Conservation (phyloP, 2,797 vertebrate genomes). For the Brotula barbata region DNA sequence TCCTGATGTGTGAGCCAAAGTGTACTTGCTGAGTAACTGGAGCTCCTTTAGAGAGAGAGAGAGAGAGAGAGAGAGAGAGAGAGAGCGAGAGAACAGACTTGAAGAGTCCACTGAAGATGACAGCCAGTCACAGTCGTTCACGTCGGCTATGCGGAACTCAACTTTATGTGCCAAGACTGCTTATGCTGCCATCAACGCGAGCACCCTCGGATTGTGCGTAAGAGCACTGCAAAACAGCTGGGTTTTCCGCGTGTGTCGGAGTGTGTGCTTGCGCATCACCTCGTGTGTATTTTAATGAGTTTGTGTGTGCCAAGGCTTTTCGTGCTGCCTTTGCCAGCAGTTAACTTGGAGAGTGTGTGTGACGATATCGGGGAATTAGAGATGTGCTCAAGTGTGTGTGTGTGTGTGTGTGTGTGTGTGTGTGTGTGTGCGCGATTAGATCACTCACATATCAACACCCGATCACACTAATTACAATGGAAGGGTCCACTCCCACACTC, state of each 20-base stretch:
- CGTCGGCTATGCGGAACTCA: constrained; percentile 58
- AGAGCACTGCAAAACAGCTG: constrained; percentile 44
- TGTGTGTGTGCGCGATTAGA: constrained; percentile 36
- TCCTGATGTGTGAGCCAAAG: constrained; percentile 65
- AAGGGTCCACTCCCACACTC: constrained; percentile 47
- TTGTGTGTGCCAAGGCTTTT: constrained; percentile 35
- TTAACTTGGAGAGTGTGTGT: constrained; percentile 27
- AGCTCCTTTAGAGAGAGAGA: constrained; percentile 52
- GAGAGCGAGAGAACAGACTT: constrained; percentile 51
- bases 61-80: constrained; percentile 54
- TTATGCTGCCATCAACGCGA: constrained; percentile 13
- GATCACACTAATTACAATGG: constrained; percentile 63
- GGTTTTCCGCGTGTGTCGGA: constrained; percentile 16
- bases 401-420: constrained; percentile 15
- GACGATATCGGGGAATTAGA: constrained; percentile 36
- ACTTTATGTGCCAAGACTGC: constrained; percentile 57
- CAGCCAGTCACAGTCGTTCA: constrained; percentile 67
- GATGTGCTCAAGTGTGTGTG: constrained; percentile 28
- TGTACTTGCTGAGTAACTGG: constrained; percentile 61
- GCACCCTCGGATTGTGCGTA: constrained; percentile 27
- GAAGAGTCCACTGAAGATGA: constrained; percentile 68
- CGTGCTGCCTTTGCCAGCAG: constrained; percentile 39
- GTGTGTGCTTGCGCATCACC: constrained; percentile 38
- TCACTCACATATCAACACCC: constrained; percentile 48
- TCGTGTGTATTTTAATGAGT: constrained; percentile 52